Percentiles rank a stretch among this genome's conserved stretches.
phyloP scores from a whole-genome alignment of 2,797 vertebrate species.

The Psittacula derbiana region DNA sequence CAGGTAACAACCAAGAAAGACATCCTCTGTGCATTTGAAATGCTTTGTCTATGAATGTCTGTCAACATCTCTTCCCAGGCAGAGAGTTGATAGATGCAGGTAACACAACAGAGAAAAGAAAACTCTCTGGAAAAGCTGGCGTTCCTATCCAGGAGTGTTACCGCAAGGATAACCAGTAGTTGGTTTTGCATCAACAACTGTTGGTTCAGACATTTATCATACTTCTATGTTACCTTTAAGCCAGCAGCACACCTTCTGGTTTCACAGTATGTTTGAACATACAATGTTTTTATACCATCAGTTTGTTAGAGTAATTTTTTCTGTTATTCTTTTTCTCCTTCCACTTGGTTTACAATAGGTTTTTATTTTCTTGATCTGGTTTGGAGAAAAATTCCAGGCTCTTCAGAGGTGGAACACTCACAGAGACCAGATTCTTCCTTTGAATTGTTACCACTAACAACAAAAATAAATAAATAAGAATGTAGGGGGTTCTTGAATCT shows the following conservation, averaged over 20 bases:
- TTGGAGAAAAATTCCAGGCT: neutral
- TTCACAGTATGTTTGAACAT: neutral
- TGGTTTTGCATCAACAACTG: neutral
- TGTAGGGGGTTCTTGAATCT: neutral
- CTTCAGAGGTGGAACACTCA: neutral
- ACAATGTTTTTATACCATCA: neutral
- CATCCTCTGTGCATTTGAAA: neutral
- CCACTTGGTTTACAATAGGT: neutral
- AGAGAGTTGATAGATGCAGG: neutral
- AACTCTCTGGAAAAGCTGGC: neutral
- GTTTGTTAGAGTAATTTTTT: neutral
- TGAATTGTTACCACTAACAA: neutral
- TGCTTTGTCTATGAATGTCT: neutral
- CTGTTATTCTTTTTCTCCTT: neutral
- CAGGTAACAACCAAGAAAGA: neutral
- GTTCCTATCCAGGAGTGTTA: neutral
- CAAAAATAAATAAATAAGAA: neutral
- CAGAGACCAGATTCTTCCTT: neutral
- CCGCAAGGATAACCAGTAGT: rapidly evolving
- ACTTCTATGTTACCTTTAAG: neutral
- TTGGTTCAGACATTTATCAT: neutral
- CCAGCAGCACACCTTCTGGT: neutral
- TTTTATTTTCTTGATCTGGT: neutral
- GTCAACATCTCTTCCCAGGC: neutral
- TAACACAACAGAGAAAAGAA: neutral